Conservation (phyloP, 2,797 vertebrate species). For the Oryzias dopingdopingensis region DNA sequence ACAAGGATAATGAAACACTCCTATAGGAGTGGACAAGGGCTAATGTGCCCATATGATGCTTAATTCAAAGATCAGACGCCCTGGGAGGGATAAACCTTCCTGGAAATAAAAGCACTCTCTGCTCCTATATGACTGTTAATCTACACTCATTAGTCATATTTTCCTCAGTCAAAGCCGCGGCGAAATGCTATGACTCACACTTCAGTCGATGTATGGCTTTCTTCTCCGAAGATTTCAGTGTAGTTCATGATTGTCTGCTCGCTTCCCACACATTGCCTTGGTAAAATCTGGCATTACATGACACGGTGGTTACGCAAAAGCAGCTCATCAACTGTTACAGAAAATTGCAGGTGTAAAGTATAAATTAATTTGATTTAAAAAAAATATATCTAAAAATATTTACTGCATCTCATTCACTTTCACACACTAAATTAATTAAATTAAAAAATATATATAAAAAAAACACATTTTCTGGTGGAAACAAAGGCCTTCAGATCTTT, state of each 20-base stretch:
- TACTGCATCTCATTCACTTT: slow-evolving; percentile 3
- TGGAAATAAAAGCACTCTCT: slow-evolving; percentile 29
- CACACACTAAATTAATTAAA: not conserved
- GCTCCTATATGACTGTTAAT: slow-evolving; percentile 43
- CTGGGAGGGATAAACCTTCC: slow-evolving; percentile 17
- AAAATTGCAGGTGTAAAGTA: slow-evolving; percentile 29
- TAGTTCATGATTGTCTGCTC: slow-evolving; percentile 32
- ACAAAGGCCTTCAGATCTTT: too few species aligned
- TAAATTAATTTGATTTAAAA: slow-evolving; percentile 17
- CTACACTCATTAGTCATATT: slow-evolving; percentile 40
- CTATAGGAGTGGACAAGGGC: not conserved
- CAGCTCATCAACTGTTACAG: slow-evolving; percentile 33
- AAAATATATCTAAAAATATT: too few species aligned
- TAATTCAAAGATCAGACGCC: slow-evolving; percentile 12
- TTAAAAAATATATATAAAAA: too few species aligned
- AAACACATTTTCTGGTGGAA: too few species aligned
- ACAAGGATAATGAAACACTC: not conserved
- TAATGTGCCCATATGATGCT: slow-evolving; percentile 12
- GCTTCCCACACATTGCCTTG: slow-evolving; percentile 32
- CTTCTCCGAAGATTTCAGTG: slow-evolving; percentile 29
- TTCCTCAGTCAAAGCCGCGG: slow-evolving; percentile 36
- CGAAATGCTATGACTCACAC: slow-evolving; percentile 27
- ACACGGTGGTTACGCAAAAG: slow-evolving; percentile 8
- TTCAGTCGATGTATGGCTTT: slow-evolving; percentile 30
- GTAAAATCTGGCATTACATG: slow-evolving; percentile 20